Conservation (phyloP, 2,113 vertebrate species). For the Acinonyx jubatus region DNA sequence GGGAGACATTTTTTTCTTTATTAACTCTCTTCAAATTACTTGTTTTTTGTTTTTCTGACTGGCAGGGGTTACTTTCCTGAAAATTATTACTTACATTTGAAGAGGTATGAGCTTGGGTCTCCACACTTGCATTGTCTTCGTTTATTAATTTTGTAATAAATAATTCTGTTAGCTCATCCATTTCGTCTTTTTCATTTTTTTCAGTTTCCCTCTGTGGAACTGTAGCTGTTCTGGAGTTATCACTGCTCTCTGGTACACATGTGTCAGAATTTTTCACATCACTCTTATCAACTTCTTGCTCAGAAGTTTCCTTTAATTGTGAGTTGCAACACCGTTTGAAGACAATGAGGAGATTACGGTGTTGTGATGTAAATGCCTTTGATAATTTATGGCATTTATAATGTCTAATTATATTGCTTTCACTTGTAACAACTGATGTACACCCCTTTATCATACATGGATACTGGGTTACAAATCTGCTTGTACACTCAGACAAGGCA, state of each 20-base stretch:
- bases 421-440: conserved; percentile 93
- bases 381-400: conserved; percentile 96
- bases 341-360: conserved; percentile 94
- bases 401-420: conserved; percentile 94
- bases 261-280: conserved; percentile 80
- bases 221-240: conserved; percentile 81
- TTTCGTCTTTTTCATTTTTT: conserved; percentile 87
- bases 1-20: conserved; percentile 89
- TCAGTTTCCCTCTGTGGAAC: conserved; percentile 81
- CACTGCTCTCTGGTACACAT: conserved; percentile 59
- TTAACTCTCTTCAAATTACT: conserved; percentile 86
- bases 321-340: conserved; percentile 89
- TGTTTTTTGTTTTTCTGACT: conserved; percentile 84
- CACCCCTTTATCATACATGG: conserved; percentile 98
- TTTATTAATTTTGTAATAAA: conserved; percentile 90
- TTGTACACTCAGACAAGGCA: conserved; percentile 93
- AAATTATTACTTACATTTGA: conserved; percentile 81
- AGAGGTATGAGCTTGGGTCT: conserved; percentile 81
- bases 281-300: conserved; percentile 84
- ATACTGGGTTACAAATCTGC: conserved; percentile 92
- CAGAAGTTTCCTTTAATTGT: conserved; percentile 83
- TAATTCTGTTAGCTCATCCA: conserved; percentile 88
- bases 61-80: conserved; percentile 81
- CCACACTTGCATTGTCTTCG: conserved; percentile 84
- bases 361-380: conserved; percentile 93